phyloP scores from a whole-genome alignment of 2,888 invertebrate species.

The Drosophila rellima region DNA sequence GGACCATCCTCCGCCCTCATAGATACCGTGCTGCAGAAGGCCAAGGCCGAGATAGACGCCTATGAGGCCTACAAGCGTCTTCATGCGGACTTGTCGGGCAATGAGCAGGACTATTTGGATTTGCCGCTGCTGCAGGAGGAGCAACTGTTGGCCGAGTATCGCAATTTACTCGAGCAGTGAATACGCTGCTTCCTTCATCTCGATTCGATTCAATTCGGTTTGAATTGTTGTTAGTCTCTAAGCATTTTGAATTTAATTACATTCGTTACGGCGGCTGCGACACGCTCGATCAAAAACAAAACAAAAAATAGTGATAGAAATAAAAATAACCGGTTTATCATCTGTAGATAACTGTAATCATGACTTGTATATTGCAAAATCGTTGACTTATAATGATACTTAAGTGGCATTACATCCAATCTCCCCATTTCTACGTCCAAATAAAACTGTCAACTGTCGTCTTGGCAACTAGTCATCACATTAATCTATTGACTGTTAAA shows the following conservation, averaged over 20 bases:
- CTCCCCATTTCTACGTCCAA: neutral
- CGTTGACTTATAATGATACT: constrained; percentile 59
- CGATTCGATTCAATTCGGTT: neutral
- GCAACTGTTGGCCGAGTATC: constrained; percentile 89
- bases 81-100: constrained; percentile 87
- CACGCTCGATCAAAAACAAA: constrained; percentile 21
- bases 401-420: constrained; percentile 43
- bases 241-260: constrained; percentile 33
- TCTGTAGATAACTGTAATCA: constrained; percentile 59
- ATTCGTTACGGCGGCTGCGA: constrained; percentile 19
- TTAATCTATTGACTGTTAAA: neutral
- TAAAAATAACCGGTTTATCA: constrained; percentile 56
- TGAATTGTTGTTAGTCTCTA: constrained; percentile 1
- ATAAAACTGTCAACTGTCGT: constrained; percentile 15
- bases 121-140: constrained; percentile 90
- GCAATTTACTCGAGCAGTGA: constrained; percentile 87
- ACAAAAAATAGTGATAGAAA: constrained; percentile 3
- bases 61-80: constrained; percentile 88
- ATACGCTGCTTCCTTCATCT: constrained; percentile 4
- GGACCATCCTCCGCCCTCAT: constrained; percentile 49
- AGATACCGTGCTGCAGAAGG: constrained; percentile 65
- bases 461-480: constrained; percentile 1
- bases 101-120: constrained; percentile 92
- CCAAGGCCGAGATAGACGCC: constrained; percentile 75
- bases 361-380: constrained; percentile 65